A percentile compares a stretch with the other conserved stretches of the same genome.
Evolutionary conservation across 2,113 vertebrate species (phyloP).

Genomic region (Orthonyx spaldingii): DNA sequence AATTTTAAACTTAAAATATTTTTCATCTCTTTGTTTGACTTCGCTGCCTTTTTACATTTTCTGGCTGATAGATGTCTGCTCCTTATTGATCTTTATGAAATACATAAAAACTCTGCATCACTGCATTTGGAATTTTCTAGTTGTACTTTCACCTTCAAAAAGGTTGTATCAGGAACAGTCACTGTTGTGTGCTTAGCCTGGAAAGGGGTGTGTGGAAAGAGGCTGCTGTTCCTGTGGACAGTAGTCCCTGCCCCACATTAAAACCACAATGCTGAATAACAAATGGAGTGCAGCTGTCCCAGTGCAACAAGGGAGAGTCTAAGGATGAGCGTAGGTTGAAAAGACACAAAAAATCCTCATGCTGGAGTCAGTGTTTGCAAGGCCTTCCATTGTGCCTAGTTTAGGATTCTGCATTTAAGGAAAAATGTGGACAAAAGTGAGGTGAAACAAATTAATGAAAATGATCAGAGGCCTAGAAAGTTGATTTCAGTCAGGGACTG

Average conservation of each 20-base stretch:
- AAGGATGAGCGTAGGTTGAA: background rate
- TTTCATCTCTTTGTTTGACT: background rate
- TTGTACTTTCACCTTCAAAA: background rate
- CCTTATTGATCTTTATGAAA: background rate
- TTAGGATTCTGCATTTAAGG: background rate
- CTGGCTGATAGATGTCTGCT: background rate
- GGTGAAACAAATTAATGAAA: background rate
- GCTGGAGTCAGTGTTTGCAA: background rate
- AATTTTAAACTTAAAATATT: background rate
- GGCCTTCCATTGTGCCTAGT: background rate
- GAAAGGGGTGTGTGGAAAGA: background rate
- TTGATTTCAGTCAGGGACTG: background rate
- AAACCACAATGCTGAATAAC: background rate
- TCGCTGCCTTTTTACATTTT: background rate
- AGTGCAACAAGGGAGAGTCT: too few relatives aligned
- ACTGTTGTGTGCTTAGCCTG: background rate
- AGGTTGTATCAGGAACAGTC: background rate
- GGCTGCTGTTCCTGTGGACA: background rate
- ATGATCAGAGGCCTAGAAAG: background rate
- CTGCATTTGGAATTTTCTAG: background rate
- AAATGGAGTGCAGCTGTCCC: background rate
- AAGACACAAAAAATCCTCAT: background rate
- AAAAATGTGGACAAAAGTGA: background rate
- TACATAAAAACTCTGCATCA: background rate
- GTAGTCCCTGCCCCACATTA: background rate